Percentiles rank a stretch among this genome's conserved stretches.
phyloP scores from a whole-genome alignment of 2,113 vertebrate species.

The Vireo altiloquus region DNA sequence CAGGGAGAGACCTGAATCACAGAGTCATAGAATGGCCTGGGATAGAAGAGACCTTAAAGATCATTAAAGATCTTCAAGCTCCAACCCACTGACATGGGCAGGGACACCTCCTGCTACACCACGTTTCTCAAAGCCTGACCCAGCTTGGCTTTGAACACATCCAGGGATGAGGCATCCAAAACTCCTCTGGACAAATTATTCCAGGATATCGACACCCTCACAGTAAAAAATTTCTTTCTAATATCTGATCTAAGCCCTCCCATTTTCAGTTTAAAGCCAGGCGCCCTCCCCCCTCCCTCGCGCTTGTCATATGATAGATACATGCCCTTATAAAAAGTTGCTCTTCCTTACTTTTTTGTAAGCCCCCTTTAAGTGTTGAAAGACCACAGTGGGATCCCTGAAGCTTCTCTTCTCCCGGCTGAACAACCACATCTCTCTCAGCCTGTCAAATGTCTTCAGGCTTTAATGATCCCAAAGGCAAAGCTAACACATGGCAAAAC shows the following conservation, averaged over 20 bases:
- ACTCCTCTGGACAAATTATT: not conserved
- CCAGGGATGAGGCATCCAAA: not conserved
- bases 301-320: not conserved
- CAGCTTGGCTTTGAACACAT: not conserved
- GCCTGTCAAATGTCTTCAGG: not conserved
- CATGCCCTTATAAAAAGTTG: no score
- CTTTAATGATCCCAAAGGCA: not conserved
- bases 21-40: not conserved
- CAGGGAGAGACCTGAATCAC: not conserved
- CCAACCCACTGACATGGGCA: not conserved
- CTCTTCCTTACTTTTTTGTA: not conserved
- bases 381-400: not conserved
- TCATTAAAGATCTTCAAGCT: not conserved
- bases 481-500: fast-evolving
- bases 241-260: not conserved
- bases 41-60: not conserved
- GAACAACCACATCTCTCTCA: not conserved
- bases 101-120: no score
- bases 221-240: not conserved
- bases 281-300: no score
- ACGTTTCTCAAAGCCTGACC: not conserved
- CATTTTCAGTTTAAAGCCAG: not conserved
- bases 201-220: not conserved
- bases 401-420: not conserved
- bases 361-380: not conserved